Percentiles rank a stretch among this genome's conserved stretches.
These are phyloP conservation scores for Congeria kusceri DNA, from an alignment of 2,888 invertebrate genomes.

Conservation along the genomic window DNA sequence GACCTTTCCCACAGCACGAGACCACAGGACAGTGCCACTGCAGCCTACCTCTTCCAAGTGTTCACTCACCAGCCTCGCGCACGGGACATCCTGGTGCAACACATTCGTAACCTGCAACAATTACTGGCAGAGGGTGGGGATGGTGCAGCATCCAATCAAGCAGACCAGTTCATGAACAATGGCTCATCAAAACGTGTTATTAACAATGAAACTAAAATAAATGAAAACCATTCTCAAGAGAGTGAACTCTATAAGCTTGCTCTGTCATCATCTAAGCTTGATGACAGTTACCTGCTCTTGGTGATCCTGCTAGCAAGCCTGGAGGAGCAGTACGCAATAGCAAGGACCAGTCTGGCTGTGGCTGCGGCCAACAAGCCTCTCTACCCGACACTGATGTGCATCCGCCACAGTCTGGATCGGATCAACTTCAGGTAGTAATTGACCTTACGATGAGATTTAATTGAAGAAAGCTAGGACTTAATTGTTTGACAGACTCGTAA, in stretches of 20 bases:
- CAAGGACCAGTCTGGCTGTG: constrained; percentile 87
- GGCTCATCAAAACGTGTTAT: not conserved
- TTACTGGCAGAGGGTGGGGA: not conserved
- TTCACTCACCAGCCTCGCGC: constrained; percentile 74
- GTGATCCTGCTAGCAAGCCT: constrained; percentile 75
- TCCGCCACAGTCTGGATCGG: constrained; percentile 88
- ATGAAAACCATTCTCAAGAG: not conserved
- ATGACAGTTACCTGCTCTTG: constrained; percentile 64
- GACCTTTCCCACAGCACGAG: constrained; percentile 89
- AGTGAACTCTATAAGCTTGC: not conserved
- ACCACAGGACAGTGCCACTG: constrained; percentile 92
- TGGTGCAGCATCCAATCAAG: not conserved
- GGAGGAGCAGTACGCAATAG: constrained; percentile 85
- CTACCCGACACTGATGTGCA: constrained; percentile 90
- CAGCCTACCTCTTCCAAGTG: constrained; percentile 88
- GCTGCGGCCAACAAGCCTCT: constrained; percentile 90
- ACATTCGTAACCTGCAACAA: not conserved
- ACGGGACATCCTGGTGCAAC: constrained; percentile 38
- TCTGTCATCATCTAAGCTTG: constrained; percentile 7
- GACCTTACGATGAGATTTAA: no score
- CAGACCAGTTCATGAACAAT: not conserved
- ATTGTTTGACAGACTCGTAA: not conserved
- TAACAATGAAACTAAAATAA: not conserved
- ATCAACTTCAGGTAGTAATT: constrained; percentile 86
- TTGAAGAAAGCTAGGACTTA: no score